Percentiles rank a stretch among this genome's conserved stretches.
Conservation (phyloP, 2,113 vertebrate genomes). For the Zootoca vivipara region DNA sequence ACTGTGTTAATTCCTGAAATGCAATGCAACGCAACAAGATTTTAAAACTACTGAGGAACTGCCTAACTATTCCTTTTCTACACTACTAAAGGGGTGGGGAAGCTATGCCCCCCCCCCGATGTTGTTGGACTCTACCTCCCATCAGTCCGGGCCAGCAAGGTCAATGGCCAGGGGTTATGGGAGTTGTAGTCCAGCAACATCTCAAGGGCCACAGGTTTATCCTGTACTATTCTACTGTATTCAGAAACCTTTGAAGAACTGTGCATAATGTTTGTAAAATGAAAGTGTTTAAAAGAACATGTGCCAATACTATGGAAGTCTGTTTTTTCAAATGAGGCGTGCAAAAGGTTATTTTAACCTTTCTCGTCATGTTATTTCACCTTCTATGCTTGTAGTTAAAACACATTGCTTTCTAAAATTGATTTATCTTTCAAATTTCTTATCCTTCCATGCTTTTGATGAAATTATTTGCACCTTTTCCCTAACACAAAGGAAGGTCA, state of each 20-base stretch:
- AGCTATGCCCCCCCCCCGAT: too few species aligned
- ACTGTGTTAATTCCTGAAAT: conserved; percentile 36
- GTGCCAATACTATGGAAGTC: background rate
- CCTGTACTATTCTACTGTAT: background rate
- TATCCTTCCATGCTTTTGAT: conserved; percentile 58
- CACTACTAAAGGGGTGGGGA: background rate
- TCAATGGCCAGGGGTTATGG: too few species aligned
- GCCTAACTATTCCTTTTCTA: conserved; percentile 17
- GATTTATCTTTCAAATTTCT: conserved; percentile 64
- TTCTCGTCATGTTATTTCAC: conserved; percentile 48
- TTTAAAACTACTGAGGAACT: conserved; percentile 4
- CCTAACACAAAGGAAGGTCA: conserved; percentile 39
- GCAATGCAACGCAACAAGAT: conserved; percentile 26
- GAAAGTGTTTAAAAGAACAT: conserved; percentile 28
- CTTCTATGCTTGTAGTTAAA: conserved; percentile 47
- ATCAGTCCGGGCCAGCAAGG: too few species aligned
- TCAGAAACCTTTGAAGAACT: background rate
- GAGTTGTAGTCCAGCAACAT: too few species aligned
- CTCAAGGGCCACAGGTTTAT: too few species aligned
- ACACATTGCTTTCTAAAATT: conserved; percentile 54
- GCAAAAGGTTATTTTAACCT: conserved; percentile 61
- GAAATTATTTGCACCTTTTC: conserved; percentile 57
- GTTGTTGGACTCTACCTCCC: too few species aligned
- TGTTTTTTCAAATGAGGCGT: conserved; percentile 34
- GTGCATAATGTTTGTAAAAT: conserved; percentile 11